phyloP scores from a whole-genome alignment of 2,888 invertebrate genomes.

The Perdita meconis region DNA sequence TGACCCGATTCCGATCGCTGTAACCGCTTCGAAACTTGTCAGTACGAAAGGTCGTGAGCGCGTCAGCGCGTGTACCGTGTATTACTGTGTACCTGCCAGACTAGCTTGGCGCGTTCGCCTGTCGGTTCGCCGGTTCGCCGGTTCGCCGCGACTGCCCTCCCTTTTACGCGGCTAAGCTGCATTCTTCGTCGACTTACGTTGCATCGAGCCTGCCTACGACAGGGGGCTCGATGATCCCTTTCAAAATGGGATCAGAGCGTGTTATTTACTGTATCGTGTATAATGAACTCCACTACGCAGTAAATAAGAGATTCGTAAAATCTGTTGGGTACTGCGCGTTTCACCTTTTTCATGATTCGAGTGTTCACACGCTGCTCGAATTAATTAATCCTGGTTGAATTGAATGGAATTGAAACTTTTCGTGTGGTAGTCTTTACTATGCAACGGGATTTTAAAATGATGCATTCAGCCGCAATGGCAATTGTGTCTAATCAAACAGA shows the following conservation, averaged over 20 bases:
- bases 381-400: no score
- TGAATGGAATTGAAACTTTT: no score
- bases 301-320: no score
- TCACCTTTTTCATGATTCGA: no score
- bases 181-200: constrained; percentile 64
- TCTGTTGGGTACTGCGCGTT: no score
- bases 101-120: constrained; percentile 48
- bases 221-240: constrained; percentile 24
- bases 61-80: no score
- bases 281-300: constrained; percentile 13
- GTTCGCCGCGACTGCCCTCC: constrained; percentile 38
- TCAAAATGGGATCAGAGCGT: constrained; percentile 51
- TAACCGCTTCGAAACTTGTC: constrained; percentile 49
- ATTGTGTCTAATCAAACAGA: no score
- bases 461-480: no score
- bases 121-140: no score
- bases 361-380: no score
- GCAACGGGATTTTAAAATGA: no score
- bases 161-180: constrained; percentile 63
- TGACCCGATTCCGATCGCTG: constrained; percentile 39
- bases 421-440: no score
- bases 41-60: constrained; percentile 60
- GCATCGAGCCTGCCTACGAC: constrained; percentile 26
- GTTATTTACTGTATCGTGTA: neutral
- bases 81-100: constrained; percentile 63